phyloP scores from a whole-genome alignment of 1,140 invertebrate species.

The Zophobas atratus region DNA sequence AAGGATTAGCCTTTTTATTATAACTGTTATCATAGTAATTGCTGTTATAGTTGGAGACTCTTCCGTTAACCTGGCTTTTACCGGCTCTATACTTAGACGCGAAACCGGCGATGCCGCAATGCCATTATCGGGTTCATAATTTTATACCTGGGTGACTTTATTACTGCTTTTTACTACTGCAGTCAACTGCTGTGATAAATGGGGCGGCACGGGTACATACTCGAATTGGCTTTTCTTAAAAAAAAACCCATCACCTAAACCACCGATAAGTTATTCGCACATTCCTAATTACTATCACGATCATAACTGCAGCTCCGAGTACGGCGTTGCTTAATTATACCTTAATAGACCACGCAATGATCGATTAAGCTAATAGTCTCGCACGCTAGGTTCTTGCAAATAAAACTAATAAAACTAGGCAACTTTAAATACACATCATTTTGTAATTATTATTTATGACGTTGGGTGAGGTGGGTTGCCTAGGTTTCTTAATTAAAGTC shows the following conservation, averaged over 20 bases:
- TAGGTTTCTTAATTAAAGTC: conserved; percentile 5
- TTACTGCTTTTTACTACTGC: conserved; percentile 38
- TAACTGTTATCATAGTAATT: conserved; percentile 42
- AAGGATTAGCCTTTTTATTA: conserved; percentile 41
- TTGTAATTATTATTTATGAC: background rate
- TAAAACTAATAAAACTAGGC: conserved; percentile 14
- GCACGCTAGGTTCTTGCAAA: background rate
- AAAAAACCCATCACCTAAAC: conserved; percentile 12
- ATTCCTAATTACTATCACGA: conserved; percentile 13
- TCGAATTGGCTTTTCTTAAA: conserved; percentile 15
- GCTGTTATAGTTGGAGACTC: conserved; percentile 34
- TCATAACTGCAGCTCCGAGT: background rate
- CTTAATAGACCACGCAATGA: background rate
- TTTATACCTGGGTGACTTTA: conserved; percentile 43
- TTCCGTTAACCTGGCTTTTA: conserved; percentile 35
- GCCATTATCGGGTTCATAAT: conserved; percentile 41
- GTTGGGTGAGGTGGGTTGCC: conserved; percentile 8
- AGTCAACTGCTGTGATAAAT: conserved; percentile 41
- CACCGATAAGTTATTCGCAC: conserved; percentile 14
- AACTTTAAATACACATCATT: conserved; percentile 1
- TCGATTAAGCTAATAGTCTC: background rate
- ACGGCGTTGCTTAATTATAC: conserved; percentile 1
- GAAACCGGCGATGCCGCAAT: conserved; percentile 21
- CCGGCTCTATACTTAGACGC: conserved; percentile 25
- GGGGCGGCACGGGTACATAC: conserved; percentile 22